Base-by-base conservation (phyloP, 2,113 vertebrate genomes). In the Pseudorhombus dupliciocellatus region DNA sequence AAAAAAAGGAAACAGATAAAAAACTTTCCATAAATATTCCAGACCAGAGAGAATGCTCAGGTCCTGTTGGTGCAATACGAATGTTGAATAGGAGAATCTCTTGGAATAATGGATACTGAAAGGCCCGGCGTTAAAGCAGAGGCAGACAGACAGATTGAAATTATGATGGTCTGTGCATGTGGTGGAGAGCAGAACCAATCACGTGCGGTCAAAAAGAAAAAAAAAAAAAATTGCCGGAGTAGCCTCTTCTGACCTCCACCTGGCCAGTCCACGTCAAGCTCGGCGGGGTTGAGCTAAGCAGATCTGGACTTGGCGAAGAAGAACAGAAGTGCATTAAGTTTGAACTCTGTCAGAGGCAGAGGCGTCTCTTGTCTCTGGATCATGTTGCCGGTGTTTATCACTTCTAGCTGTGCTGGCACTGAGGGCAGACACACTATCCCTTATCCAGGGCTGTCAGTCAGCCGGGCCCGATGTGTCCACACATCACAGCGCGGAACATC, bases 351-450 rank as follows among this genome's bases (percentile, higher is more conserved):
- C 92, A 92, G 93, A 94, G 94, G 94, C 93, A 93, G 81, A 93
- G 94, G 93, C 94, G 92, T 85, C 93, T 95, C 95, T 90, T 88
- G 93, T 87, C 91, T 95, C 94, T 88, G 84, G 95, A 95, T 97
- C 93, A 88, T 94, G 95, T 98, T 96, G 94, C 96, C 93, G 90
- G 94, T 96, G 93, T 95, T 95, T 96, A 96, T 97, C 96, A 95
- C 93, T 92, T 94, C 91, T 94, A 94, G 94, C 94, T 94, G 92
- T 77, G 93, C 92, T 94, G 94, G 95, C 93, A 92, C 89, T 91
- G 92, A 94, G 91, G 93, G 90, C 88, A 92, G 95, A 95, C 95
- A 96, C 94, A 92, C 93, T 94, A 96, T 93, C 95, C 95, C 94
- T 94, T 94, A 94, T 94, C 93, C 90, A 94, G 93, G 90, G 91